These are phyloP conservation scores for Euplagia quadripunctaria DNA, from an alignment of 2,888 invertebrate genomes.

Conservation along the genomic window DNA sequence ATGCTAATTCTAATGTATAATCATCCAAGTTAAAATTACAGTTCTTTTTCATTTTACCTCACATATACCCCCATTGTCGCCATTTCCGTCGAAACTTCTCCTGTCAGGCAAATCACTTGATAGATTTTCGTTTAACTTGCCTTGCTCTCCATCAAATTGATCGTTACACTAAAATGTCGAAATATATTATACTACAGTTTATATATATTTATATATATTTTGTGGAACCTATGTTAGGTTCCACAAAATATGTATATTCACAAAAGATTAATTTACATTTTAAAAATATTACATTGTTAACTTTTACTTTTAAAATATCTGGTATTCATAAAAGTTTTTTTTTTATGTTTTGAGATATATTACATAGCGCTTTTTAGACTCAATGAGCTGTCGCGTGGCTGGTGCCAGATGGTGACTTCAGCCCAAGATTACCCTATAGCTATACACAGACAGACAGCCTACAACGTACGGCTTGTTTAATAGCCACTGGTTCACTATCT, in stretches of 20 bases:
- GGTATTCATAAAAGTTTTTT: no score
- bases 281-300: not conserved
- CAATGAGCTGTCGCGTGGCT: no score
- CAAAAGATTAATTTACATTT: not conserved
- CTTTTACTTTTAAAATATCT: not conserved
- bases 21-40: not conserved
- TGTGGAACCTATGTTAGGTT: not conserved
- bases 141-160: not conserved
- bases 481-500: no score
- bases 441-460: no score
- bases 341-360: no score
- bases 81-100: not conserved
- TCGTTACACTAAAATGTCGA: slow-evolving; percentile 7
- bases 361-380: no score
- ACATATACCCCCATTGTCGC: slow-evolving; percentile 24
- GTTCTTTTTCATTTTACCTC: slow-evolving; percentile 25
- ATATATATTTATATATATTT: not conserved
- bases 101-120: not conserved
- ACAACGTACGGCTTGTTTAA: no score
- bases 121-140: not conserved
- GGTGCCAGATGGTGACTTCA: no score
- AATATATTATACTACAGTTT: no score
- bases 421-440: no score
- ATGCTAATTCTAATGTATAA: no score
- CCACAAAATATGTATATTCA: not conserved